Evolutionary conservation across 2,797 vertebrate genomes (phyloP), one percentile per base, ranked within the genome.

Genomic region (Syngnathus rostellatus): DNA sequence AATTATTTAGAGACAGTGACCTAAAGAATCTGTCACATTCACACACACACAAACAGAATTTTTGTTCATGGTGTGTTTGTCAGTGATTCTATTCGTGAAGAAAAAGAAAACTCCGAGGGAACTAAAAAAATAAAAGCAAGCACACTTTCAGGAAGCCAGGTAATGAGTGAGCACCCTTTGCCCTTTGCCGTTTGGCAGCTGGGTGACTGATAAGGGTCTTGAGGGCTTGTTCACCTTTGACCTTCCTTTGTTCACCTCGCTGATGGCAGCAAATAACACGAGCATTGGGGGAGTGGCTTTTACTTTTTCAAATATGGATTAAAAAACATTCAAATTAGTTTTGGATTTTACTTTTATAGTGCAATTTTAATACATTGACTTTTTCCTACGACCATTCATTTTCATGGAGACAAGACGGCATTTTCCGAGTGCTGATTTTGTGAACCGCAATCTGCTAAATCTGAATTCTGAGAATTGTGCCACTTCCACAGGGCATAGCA

Each of bases 181-280:
- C 68, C 74, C 85, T 82, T 73, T 78, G 76, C 73, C 66, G 61
- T 75, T 77, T 69, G 81, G 75, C 72, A 67, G 70, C 77, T 38
- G 69, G 68, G 76, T 89, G 85, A 87, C 69, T 81, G 85, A 87
- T 87, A 83, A 82, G 76, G 74, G 40, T 82, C 81, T 83, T 67
- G 68, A 74, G 77, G 86, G 72, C 74, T 76, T 73, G 76, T 76
- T 85, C 83, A 85, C 84, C 83, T 81, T 51, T 19, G 71, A 80
- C 77, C 82, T 75, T 51, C 2, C 48, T 72, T 67, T 89, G 79
- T 85, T 84, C 85, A 71, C 73, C 68, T 79, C 75, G 1, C 55
- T 67, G 70, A 73, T 72, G 61, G 73, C 51, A 72, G 68, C 63
- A 58, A 51, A 58, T 10, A 38, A 63, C 48, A 53, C 19, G 54